Evolutionary conservation across 1,140 invertebrate genomes (phyloP), one percentile per base, ranked within the genome.

Genomic region (Drosophila ananassae): DNA sequence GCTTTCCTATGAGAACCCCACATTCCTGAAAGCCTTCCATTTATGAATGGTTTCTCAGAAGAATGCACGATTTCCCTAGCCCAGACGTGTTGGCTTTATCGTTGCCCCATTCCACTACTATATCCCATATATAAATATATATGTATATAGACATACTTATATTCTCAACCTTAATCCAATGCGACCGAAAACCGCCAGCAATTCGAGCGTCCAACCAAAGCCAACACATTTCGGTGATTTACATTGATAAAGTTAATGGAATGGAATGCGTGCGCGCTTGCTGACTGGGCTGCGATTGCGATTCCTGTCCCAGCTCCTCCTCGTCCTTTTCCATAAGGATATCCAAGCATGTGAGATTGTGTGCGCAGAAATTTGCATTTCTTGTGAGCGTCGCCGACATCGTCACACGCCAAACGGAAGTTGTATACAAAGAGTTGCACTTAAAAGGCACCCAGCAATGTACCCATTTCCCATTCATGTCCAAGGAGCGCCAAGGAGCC

Each of bases 381-480:
- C 72, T 83, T 82, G 61, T 37, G 39, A 47, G 66, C 57, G 51
- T 22, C 37, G 73, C 34, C 48, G 72, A 55, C 44, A 47, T 25
- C 74, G 78, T 87, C 79, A 83, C 83, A 89, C 83, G 83, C 83
- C 84, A 89, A 83, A 77, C 83, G 83, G 84, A 89, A 89, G 83
- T 89, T 89, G 83, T 87, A 89, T 89, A 89, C 83, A 89, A 89
- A 89, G 84, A 89, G 83, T 89, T 89, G 79, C 83, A 89, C 84
- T 89, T 79, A 83, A 83, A 87, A 75, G 71, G 78, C 55, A 64
- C 61, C 78, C 82, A 66, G 52, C 46, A 75, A 87, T 75, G 78
- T 75, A 72, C 39, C 73, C 73, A 32, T 63, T 73, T 62, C 44
- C 69, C 73, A 87, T 78, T 78, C 52, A 75, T 85, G 83, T 80